Conservation (phyloP, 2,113 vertebrate species). For the Capra hircus region DNA sequence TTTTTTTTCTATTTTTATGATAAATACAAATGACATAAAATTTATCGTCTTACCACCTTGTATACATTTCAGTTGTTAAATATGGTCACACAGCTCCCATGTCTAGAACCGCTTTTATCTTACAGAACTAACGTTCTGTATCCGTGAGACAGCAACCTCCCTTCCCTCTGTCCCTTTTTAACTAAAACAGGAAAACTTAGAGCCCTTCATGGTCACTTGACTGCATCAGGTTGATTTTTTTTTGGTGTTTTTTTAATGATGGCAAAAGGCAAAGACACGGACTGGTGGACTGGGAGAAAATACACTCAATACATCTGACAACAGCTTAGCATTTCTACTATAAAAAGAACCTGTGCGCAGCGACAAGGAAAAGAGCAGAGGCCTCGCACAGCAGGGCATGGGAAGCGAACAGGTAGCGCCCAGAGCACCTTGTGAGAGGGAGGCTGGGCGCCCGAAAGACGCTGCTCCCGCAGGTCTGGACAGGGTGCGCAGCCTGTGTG, state of each 20-base stretch:
- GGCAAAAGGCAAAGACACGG: not conserved
- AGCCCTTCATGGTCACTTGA: not conserved
- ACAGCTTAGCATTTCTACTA: not conserved
- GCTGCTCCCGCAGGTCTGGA: not conserved
- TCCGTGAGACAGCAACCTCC: no score
- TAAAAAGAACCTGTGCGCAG: not conserved
- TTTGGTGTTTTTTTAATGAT: not conserved
- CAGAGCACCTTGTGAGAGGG: not conserved
- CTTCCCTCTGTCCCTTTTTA: not conserved
- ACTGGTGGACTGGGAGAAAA: not conserved
- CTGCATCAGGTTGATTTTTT: no score
- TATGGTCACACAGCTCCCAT: not conserved
- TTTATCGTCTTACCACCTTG: not conserved
- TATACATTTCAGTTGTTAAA: not conserved
- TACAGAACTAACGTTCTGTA: not conserved
- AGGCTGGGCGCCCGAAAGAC: accelerated
- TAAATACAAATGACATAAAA: not conserved
- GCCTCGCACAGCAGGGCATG: not conserved
- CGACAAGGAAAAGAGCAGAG: not conserved
- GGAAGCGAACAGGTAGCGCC: not conserved
- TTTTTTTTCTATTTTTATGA: not conserved
- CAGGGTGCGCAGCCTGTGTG: not conserved
- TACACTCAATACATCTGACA: not conserved
- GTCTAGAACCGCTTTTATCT: not conserved
- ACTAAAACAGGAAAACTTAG: not conserved